These are phyloP conservation scores for Atta texana DNA, from an alignment of 1,140 invertebrate genomes.

Conservation along the genomic window DNA sequence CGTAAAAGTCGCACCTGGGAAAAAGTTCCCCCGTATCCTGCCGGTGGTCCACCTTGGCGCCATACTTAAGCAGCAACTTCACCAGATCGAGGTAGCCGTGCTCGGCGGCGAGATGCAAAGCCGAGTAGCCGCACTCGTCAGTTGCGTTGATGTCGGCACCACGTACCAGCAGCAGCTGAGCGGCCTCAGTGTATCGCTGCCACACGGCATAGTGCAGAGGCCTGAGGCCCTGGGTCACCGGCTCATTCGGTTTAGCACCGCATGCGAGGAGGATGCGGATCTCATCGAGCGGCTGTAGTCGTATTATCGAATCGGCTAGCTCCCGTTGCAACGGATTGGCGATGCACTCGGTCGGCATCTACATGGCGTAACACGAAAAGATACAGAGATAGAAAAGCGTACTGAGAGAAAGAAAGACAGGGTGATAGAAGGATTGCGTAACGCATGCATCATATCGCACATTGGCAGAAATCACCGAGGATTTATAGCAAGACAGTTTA, in stretches of 20 bases:
- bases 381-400: background rate
- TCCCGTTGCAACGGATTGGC: constrained; percentile 93
- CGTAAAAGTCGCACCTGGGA: constrained; percentile 82
- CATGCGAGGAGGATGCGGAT: constrained; percentile 94
- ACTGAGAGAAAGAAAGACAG: no score
- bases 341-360: constrained; percentile 92
- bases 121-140: constrained; percentile 96
- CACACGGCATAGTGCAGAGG: constrained; percentile 97
- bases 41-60: constrained; percentile 93
- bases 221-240: constrained; percentile 92
- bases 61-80: constrained; percentile 91
- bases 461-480: background rate
- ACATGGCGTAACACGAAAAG: constrained; percentile 58
- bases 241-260: constrained; percentile 93
- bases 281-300: constrained; percentile 94
- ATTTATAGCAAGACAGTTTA: background rate
- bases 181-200: constrained; percentile 93
- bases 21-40: constrained; percentile 90
- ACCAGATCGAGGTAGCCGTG: constrained; percentile 92
- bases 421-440: constrained; percentile 2
- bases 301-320: constrained; percentile 95
- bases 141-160: constrained; percentile 94
- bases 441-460: background rate
- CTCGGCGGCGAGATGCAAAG: constrained; percentile 94
- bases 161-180: constrained; percentile 91